phyloP scores from a whole-genome alignment of 1,140 invertebrate species.

The Achatina immaculata region DNA sequence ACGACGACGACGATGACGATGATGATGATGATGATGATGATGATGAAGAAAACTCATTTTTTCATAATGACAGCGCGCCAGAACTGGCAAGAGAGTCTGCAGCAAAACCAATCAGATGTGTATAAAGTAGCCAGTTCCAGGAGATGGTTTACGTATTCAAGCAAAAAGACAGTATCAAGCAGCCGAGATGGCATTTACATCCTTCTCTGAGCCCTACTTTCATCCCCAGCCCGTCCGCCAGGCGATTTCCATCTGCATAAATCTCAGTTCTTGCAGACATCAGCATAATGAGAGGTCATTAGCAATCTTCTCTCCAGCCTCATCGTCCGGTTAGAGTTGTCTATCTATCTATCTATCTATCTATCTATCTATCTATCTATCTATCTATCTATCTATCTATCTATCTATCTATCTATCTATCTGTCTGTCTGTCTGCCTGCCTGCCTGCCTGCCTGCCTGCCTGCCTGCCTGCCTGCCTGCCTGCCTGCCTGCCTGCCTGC shows the following conservation, averaged over 20 bases:
- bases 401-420: constrained; percentile 10
- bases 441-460: no score
- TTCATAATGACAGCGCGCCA: no score
- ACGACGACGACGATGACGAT: no score
- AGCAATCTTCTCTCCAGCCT: not conserved
- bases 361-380: constrained; percentile 5
- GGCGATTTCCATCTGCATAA: constrained; percentile 9
- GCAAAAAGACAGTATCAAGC: not conserved
- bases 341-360: not conserved
- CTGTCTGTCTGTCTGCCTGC: not conserved
- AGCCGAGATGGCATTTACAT: constrained; percentile 19
- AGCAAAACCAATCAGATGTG: no score
- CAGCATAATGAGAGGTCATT: constrained; percentile 34
- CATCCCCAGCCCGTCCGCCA: not conserved
- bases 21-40: no score
- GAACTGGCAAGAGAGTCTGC: no score
- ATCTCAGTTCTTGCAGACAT: constrained; percentile 20
- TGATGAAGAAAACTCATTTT: no score
- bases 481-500: no score
- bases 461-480: no score
- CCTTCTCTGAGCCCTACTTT: not conserved
- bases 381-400: constrained; percentile 8
- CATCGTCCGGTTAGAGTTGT: not conserved
- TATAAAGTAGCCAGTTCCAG: not conserved
- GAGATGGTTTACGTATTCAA: not conserved